Evolutionary conservation across 2,797 vertebrate genomes (phyloP), one percentile per base, ranked within the genome.

Genomic region (Sebastes nivosus): DNA sequence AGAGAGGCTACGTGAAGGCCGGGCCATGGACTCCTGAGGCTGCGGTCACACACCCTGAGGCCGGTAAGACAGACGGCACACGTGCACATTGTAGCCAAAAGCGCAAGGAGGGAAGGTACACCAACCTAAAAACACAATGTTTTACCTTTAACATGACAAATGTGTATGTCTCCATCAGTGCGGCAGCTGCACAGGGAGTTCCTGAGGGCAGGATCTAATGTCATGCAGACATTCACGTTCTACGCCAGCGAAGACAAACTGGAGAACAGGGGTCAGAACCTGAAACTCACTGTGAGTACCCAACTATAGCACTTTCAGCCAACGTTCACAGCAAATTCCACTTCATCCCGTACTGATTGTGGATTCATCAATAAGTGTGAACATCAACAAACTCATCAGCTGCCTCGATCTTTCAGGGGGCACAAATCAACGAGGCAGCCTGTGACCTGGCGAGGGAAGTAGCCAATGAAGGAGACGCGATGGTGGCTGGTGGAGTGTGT

Each of bases 181-280:
- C 95, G 97, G 27, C 97, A 99, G 94, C 97, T 99, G 93, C 98
- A 99, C 81, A 92, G 97, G 58, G 98, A 99, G 89, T 99, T 99
- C 93, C 95, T 99, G 72, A 95, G 98, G 85, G 96, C 98, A 3
- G 98, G 98, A 14, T 92, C 98, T 3, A 97, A 96, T 79, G 96
- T 99, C 92, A 97, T 99, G 95, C 98, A 99, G 92, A 97, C 98
- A 0, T 99, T 99, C 90, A 99, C 97, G 3, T 99, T 99, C 93
- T 99, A 99, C 25, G 98, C 98, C 24, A 99, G 97, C 71, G 97
- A 99, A 8, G 98, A 99, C 87, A 99, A 99, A 87, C 95, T 99
- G 88, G 96, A 97, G 93, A 99, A 99, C 95, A 95, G 98, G 96
- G 67, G 97, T 34, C 97, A 98, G 90, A 94, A 92, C 1, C 94